A percentile compares a stretch with the other conserved stretches of the same genome.
Evolutionary conservation across 2,113 vertebrate species (phyloP).

Genomic region (Oncorhynchus mykiss): DNA sequence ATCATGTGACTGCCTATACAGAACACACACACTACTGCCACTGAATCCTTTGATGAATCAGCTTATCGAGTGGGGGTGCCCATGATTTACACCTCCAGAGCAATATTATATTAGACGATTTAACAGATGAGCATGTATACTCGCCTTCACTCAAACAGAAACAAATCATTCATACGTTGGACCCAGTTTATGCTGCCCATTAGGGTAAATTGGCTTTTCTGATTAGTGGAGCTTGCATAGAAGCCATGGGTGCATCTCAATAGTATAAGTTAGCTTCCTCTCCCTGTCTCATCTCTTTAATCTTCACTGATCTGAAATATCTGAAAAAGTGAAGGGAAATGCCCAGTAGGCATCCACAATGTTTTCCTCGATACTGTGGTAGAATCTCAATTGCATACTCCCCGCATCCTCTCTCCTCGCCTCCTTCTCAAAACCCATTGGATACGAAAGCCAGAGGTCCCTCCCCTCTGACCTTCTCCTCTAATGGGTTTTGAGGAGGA

Average conservation of each 20-base stretch:
- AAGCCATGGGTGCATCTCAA: neutral
- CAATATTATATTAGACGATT: slow-evolving; percentile 25
- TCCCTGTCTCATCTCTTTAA: too few relatives aligned
- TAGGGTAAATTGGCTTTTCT: neutral
- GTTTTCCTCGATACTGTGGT: too few relatives aligned
- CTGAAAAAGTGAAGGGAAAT: too few relatives aligned
- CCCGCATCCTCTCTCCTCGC: too few relatives aligned
- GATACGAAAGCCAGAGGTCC: too few relatives aligned
- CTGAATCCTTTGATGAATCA: slow-evolving; percentile 2
- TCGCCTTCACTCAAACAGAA: neutral
- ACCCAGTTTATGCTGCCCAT: neutral
- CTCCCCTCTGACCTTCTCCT: too few relatives aligned
- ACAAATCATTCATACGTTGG: neutral
- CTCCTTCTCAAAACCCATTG: too few relatives aligned
- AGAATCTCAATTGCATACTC: too few relatives aligned
- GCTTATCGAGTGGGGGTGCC: neutral
- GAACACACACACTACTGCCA: neutral
- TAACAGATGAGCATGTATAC: neutral
- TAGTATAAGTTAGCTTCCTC: too few relatives aligned
- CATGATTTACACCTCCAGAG: neutral
- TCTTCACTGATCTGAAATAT: neutral
- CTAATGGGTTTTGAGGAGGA: too few relatives aligned
- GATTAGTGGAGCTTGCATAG: neutral
- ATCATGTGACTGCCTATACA: too few relatives aligned
- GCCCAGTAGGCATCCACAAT: too few relatives aligned